A percentile compares a stretch with the other conserved stretches of the same genome.
Evolutionary conservation across 2,888 invertebrate species (phyloP).

Genomic region (Dexiosoma caninum): DNA sequence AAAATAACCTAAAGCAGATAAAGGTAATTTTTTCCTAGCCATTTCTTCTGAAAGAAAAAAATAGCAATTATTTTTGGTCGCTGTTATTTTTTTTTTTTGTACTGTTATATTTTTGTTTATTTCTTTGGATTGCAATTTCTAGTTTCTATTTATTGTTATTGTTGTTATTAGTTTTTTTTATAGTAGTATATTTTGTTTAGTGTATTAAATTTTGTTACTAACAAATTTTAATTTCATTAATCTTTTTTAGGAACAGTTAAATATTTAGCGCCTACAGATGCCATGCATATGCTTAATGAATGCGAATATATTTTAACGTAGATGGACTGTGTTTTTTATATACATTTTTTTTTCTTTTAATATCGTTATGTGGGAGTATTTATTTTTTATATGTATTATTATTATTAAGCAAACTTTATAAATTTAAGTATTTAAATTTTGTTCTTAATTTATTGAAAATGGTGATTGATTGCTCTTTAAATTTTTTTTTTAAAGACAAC

Average conservation of each 20-base stretch:
- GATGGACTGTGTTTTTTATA: constrained; percentile 48
- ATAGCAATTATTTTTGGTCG: too few relatives aligned
- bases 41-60: too few relatives aligned
- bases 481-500: background rate
- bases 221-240: constrained; percentile 24
- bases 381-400: constrained; percentile 20
- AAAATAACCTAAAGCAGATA: too few relatives aligned
- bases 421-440: constrained; percentile 14
- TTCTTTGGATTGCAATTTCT: too few relatives aligned
- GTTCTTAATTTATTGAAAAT: constrained; percentile 35
- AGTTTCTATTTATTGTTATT: too few relatives aligned
- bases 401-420: constrained; percentile 12
- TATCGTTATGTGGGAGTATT: constrained; percentile 5
- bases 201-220: constrained; percentile 26
- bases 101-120: too few relatives aligned
- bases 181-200: background rate
- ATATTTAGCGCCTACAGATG: constrained; percentile 84
- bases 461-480: constrained; percentile 30
- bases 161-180: background rate
- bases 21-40: too few relatives aligned
- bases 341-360: constrained; percentile 19
- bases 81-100: too few relatives aligned
- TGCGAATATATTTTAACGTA: constrained; percentile 72
- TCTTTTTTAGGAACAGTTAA: constrained; percentile 77
- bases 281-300: constrained; percentile 82